Percentiles rank a stretch among this genome's conserved stretches.
phyloP scores from a whole-genome alignment of 2,113 vertebrate species.

The Ammodytes dubius region DNA sequence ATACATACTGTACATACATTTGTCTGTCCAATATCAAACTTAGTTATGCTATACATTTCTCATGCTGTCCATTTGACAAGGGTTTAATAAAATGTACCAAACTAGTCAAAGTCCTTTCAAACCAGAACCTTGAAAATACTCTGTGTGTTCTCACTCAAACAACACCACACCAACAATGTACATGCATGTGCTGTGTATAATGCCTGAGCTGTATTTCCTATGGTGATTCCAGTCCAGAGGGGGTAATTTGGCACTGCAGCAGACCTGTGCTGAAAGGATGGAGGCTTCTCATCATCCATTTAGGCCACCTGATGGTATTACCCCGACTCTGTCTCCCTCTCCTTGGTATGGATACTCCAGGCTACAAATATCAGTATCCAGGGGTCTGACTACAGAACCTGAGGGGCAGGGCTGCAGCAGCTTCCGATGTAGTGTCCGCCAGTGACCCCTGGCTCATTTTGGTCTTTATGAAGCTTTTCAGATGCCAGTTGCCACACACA shows the following conservation, averaged over 20 bases:
- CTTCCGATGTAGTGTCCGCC: conserved; percentile 54
- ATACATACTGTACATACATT: neutral
- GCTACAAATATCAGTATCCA: conserved; percentile 50
- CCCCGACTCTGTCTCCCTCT: conserved; percentile 16
- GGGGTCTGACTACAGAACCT: conserved; percentile 74
- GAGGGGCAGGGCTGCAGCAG: conserved; percentile 55
- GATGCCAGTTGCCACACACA: conserved; percentile 1
- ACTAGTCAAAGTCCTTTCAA: no score
- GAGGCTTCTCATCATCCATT: conserved; percentile 64
- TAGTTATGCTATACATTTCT: neutral
- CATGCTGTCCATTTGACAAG: no score
- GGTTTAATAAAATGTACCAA: no score
- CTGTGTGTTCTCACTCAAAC: neutral
- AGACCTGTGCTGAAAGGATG: conserved; percentile 24
- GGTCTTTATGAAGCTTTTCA: conserved; percentile 23
- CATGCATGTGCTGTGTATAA: conserved; percentile 18
- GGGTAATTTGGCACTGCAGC: conserved; percentile 30
- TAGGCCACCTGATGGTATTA: conserved; percentile 38
- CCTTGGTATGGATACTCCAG: conserved; percentile 15
- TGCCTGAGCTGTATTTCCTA: conserved; percentile 8
- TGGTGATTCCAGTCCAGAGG: conserved; percentile 27
- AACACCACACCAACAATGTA: neutral
- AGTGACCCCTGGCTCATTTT: conserved; percentile 39
- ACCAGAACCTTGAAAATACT: neutral
- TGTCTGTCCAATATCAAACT: no score